Conservation (phyloP, 2,888 invertebrate species). For the Limnephilus rhombicus region DNA sequence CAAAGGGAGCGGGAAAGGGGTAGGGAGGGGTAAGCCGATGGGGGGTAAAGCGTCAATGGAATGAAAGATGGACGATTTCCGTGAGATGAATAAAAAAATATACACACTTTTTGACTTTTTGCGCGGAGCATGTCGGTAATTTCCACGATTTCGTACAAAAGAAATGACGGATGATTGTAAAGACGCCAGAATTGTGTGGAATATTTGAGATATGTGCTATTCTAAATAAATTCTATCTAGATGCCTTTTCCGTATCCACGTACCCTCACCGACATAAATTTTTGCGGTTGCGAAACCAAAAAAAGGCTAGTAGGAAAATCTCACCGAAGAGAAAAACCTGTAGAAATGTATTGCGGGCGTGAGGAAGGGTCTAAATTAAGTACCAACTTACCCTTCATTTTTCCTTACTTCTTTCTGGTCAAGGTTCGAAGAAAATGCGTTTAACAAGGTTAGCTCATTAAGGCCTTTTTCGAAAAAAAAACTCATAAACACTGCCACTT, state of each 20-base stretch:
- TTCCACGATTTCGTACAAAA: not conserved
- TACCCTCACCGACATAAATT: not conserved
- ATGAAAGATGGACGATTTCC: slow-evolving; percentile 1
- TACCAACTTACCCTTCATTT: no score
- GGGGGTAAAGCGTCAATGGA: not conserved
- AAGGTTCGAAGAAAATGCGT: no score
- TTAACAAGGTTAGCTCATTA: no score
- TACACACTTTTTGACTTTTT: not conserved
- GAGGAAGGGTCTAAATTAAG: no score
- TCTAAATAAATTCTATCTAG: not conserved
- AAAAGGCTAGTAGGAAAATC: not conserved
- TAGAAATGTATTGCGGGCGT: no score
- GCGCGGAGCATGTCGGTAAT: slow-evolving; percentile 1
- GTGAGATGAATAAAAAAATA: not conserved
- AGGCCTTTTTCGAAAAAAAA: no score
- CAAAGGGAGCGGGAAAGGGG: not conserved
- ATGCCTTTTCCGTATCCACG: not conserved
- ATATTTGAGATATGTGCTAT: not conserved
- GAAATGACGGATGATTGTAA: not conserved
- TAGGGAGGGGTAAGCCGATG: not conserved
- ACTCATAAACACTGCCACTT: no score
- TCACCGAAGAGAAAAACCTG: no score
- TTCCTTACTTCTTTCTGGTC: no score
- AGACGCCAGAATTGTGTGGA: not conserved
- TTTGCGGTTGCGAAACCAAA: not conserved